Percentiles rank a stretch among this genome's conserved stretches.
phyloP scores from a whole-genome alignment of 2,797 vertebrate genomes.

The Malacoctenus gilli region DNA sequence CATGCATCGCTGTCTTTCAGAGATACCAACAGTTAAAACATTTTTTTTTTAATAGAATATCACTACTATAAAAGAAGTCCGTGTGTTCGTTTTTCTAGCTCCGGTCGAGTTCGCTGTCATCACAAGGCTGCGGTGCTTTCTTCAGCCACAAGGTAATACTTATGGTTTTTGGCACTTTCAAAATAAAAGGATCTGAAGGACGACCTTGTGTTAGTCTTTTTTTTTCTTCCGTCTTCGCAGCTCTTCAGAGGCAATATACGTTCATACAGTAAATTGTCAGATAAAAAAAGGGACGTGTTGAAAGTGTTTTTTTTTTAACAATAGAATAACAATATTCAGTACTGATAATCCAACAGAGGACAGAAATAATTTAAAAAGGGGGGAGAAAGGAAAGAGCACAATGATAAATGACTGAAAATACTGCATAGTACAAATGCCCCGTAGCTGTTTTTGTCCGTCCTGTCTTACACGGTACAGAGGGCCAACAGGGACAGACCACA shows the following conservation, averaged over 20 bases:
- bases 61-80: conserved; percentile 79
- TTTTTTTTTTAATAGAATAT: conserved; percentile 75
- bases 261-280: conserved; percentile 58
- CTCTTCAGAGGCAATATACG: conserved; percentile 61
- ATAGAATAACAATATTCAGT: conserved; percentile 77
- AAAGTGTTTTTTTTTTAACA: conserved; percentile 54
- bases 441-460: conserved; percentile 65
- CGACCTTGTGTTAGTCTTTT: conserved; percentile 62
- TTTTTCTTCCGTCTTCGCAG: conserved; percentile 60
- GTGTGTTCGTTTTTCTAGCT: conserved; percentile 53
- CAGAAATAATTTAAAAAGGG: conserved; percentile 81
- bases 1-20: conserved; percentile 75
- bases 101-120: conserved; percentile 60
- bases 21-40: conserved; percentile 74
- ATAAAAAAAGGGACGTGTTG: conserved; percentile 59
- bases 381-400: conserved; percentile 73
- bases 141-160: conserved; percentile 71
- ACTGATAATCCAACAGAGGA: conserved; percentile 75
- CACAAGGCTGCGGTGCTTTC: conserved; percentile 72
- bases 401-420: conserved; percentile 81
- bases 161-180: conserved; percentile 79
- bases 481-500: conserved; percentile 70
- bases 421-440: conserved; percentile 86
- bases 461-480: conserved; percentile 63
- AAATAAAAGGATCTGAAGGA: conserved; percentile 69